phyloP scores from a whole-genome alignment of 2,797 vertebrate species.

The Rhinatrema bivittatum region DNA sequence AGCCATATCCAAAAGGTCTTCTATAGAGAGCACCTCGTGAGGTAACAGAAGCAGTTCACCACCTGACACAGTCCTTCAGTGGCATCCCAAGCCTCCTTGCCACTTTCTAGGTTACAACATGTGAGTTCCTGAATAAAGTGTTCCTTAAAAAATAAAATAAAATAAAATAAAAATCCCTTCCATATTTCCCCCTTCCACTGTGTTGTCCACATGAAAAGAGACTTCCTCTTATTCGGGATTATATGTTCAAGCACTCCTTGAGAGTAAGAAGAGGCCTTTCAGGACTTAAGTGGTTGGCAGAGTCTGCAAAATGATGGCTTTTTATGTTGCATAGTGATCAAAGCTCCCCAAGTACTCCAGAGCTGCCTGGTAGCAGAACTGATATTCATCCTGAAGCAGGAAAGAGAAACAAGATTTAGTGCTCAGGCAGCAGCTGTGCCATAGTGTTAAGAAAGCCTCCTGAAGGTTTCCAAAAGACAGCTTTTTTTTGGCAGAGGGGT shows the following conservation, averaged over 20 bases:
- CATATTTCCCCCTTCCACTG: constrained; percentile 21
- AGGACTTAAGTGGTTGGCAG: constrained; percentile 52
- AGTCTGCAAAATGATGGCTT: constrained; percentile 75
- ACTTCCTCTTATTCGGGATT: constrained; percentile 46
- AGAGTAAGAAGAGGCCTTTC: constrained; percentile 71
- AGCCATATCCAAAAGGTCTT: constrained; percentile 53
- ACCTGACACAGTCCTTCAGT: constrained; percentile 52
- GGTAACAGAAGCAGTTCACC: constrained; percentile 72
- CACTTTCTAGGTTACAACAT: constrained; percentile 32
- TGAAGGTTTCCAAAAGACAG: no score
- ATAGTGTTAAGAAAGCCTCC: no score
- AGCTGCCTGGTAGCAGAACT: constrained; percentile 96
- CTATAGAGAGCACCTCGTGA: constrained; percentile 75
- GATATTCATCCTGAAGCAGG: constrained; percentile 85
- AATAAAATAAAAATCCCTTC: constrained; percentile 41
- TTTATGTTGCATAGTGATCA: constrained; percentile 99
- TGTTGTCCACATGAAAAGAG: constrained; percentile 48
- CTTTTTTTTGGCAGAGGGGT: no score
- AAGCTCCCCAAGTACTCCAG: constrained; percentile 98
- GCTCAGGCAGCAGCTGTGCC: no score
- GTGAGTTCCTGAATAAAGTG: constrained; percentile 39
- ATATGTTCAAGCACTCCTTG: constrained; percentile 68
- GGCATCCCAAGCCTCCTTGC: constrained; percentile 54
- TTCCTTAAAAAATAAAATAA: constrained; percentile 30
- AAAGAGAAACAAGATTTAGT: background rate